Base-by-base conservation (phyloP, 2,888 invertebrate species). In the Sarcophaga subvicina region DNA sequence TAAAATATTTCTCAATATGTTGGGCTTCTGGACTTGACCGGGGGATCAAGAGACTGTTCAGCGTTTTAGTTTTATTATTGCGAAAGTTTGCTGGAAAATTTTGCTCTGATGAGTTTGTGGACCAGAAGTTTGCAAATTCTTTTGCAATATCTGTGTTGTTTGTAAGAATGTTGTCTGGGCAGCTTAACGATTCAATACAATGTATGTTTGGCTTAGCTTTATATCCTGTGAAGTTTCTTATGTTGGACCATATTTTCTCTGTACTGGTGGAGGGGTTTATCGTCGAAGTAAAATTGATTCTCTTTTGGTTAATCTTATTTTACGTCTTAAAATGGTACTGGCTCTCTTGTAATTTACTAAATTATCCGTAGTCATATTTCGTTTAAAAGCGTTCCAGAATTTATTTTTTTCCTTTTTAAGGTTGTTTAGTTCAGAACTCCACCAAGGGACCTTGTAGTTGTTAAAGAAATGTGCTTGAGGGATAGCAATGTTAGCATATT, bases 231-330 rank as follows among this genome's bases (percentile, higher is more conserved):
- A 37, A 37, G 37, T 20, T 25, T 63, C 66, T 67, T 11, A 84
- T 71, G 17, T 75, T 80, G 20, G 60, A 37, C 84, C 84, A 84
- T 6, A 84, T 80, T 79, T 80, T 80, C 12, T 10, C 49, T 20
- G 47, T 27, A 45, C 66, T 54, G 4, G 84, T 75, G 10, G 75
- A 75, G 5, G 83, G 84, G 54, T 80, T 73, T 20, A 83, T 83
- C 27, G 49, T 14, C 12, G 82, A 76, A 25, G 76, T 82, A 49
- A 76, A 82, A 82, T 37, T 14, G 76, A 76, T 54, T 14, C 10
- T 4, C 4, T 62, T 63, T 85, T 85, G 3, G 80, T 20, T 54
- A 59, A 14, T 71, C 79, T 83, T 17, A 83, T 66, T 62, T 83
- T 62, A 2, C 78, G 66, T 69, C 78, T 84, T 12, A 72, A 45